Evolutionary conservation across 2,888 invertebrate genomes (phyloP).

Genomic region (Carcina quercana): DNA sequence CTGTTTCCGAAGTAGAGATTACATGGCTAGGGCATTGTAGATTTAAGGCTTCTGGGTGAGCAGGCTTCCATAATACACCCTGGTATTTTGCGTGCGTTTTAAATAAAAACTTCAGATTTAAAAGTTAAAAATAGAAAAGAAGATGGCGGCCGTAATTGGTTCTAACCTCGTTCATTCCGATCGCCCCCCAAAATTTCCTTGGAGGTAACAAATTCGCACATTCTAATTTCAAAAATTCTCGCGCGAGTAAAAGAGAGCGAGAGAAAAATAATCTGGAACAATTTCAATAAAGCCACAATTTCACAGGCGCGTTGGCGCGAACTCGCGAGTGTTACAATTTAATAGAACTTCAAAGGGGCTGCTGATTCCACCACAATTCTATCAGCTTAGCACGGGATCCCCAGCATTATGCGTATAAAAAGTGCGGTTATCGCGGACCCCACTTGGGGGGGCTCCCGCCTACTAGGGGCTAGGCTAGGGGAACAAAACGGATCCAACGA

Average conservation of each 20-base stretch:
- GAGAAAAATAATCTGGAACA: conserved; percentile 56
- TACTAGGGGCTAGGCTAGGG: conserved; percentile 16
- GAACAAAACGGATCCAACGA: conserved; percentile 28
- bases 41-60: too few relatives aligned
- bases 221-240: conserved; percentile 26
- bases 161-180: neutral
- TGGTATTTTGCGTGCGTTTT: too few relatives aligned
- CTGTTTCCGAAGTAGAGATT: too few relatives aligned
- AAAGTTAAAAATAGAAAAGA: too few relatives aligned
- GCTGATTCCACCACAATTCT: conserved; percentile 71
- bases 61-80: too few relatives aligned
- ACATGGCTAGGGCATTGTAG: too few relatives aligned
- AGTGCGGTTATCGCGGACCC: conserved; percentile 63
- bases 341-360: conserved; percentile 73
- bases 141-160: too few relatives aligned
- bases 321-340: conserved; percentile 69
- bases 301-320: conserved; percentile 66
- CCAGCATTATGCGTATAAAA: conserved; percentile 70
- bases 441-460: conserved; percentile 23
- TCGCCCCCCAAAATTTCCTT: conserved; percentile 1
- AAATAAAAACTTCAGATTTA: too few relatives aligned
- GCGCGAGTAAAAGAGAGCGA: conserved; percentile 25
- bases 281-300: conserved; percentile 70
- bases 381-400: conserved; percentile 71
- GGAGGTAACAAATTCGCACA: conserved; percentile 2